Base-by-base conservation (phyloP, 2,888 invertebrate genomes). In the Epinotia bilunana region DNA sequence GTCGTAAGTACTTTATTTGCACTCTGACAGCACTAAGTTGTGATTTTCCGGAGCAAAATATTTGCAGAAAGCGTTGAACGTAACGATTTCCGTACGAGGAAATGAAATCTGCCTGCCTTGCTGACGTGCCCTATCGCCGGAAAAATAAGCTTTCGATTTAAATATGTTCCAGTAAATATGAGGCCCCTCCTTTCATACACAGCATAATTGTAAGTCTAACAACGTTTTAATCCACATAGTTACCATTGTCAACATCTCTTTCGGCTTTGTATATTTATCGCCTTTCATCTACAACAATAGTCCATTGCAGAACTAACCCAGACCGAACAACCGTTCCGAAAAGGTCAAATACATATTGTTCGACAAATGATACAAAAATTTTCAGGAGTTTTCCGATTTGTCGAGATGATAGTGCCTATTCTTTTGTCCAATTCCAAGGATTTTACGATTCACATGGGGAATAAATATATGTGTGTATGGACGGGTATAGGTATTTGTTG, bases 21-120 rank as follows among this genome's bases (percentile, higher is more conserved):
- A 68, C 18, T 57, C 39, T 39, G 43, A 39, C 68, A 67, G 55
- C 61, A 55, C 11, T 55, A 20, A 62, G 62, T 67, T 72, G 57
- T 9, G 65, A 72, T 72, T 58, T 67, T 39, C 63, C 58, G 16
- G 46, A 49, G 46, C 33, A 58, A 70, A 74, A 74, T 74, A 74
- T 74, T 74, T 64, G 53, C 74, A 64, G 70, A 74, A 43, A 58
- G 49, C 53, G 63, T 64, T 61, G 70, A 55, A 67, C 55, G 71
- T 75, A 72, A 71, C 71, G 74, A 75, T 71, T 75, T 71, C 65
- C 71, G 65, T 33, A 23, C 53, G 16, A 46, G 74, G 74, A 75
- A 71, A 75, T 75, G 39, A 65, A 71, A 75, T 71, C 57, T 57
- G 65, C 65, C 61, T 67, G 58, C 61, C 61, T 65, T 62, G 49